These are phyloP conservation scores for Thymelicus sylvestris DNA, from an alignment of 2,888 invertebrate species.

Conservation along the genomic window DNA sequence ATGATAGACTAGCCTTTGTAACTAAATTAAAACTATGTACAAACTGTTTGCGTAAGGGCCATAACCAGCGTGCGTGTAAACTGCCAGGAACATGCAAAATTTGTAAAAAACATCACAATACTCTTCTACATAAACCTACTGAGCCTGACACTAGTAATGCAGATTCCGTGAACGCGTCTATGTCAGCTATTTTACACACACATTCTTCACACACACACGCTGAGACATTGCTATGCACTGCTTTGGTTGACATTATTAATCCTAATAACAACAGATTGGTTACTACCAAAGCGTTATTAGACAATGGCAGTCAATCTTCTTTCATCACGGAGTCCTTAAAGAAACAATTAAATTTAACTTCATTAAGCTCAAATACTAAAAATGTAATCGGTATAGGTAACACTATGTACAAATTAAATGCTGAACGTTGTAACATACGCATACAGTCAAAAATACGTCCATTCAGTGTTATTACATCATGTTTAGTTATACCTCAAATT, in stretches of 20 bases:
- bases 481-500: too few relatives aligned
- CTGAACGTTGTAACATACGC: too few relatives aligned
- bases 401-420: too few relatives aligned
- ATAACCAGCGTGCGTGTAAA: not conserved
- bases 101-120: not conserved
- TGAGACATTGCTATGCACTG: too few relatives aligned
- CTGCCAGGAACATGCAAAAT: not conserved
- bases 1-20: not conserved
- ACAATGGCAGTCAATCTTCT: not conserved
- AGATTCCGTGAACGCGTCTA: too few relatives aligned
- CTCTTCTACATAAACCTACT: not conserved
- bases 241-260: not conserved
- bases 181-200: too few relatives aligned
- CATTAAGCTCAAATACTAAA: not conserved
- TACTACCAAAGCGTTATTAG: not conserved
- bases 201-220: too few relatives aligned
- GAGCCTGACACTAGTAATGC: not conserved
- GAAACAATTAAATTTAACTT: not conserved
- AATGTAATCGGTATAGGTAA: too few relatives aligned
- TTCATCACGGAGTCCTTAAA: not conserved
- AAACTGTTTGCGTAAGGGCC: not conserved
- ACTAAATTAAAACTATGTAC: conserved; percentile 1
- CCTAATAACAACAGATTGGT: not conserved
- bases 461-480: too few relatives aligned
- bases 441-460: too few relatives aligned